Conservation (phyloP, 2,888 invertebrate species). For the Cetonia aurata region DNA sequence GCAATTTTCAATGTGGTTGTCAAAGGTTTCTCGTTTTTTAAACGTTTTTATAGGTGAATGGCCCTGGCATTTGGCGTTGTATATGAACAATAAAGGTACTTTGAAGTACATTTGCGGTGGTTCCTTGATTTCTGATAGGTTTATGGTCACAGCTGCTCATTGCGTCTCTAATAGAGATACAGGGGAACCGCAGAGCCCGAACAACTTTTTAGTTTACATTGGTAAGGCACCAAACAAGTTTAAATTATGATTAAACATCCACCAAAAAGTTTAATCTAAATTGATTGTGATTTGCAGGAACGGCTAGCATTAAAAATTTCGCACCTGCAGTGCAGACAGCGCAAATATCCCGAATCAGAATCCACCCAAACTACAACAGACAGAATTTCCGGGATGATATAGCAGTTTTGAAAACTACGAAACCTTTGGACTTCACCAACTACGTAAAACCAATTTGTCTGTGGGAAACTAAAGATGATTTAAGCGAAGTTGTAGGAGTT, state of each 20-base stretch:
- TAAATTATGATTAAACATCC: background rate
- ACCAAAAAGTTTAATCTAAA: too few relatives aligned
- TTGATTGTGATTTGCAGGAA: constrained; percentile 49
- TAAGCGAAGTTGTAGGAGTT: constrained; percentile 34
- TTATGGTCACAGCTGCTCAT: constrained; percentile 76
- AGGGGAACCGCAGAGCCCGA: constrained; percentile 57
- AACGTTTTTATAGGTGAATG: constrained; percentile 59
- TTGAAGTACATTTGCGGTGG: constrained; percentile 76
- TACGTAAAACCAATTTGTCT: constrained; percentile 72
- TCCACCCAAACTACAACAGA: constrained; percentile 60
- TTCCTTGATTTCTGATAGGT: constrained; percentile 70
- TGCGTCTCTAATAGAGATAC: constrained; percentile 69
- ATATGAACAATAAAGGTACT: constrained; percentile 64
- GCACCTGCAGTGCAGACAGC: constrained; percentile 65
- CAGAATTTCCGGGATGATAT: constrained; percentile 68
- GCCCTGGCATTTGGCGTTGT: constrained; percentile 78
- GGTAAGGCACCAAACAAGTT: constrained; percentile 60
- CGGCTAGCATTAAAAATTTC: constrained; percentile 59
- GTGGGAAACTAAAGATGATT: constrained; percentile 64
- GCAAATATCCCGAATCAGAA: constrained; percentile 58
- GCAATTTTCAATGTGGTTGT: background rate
- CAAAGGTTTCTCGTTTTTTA: background rate
- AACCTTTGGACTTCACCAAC: constrained; percentile 66
- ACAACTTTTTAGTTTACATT: constrained; percentile 61
- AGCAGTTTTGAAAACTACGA: constrained; percentile 68